These are phyloP conservation scores for Spisula subtruncata DNA, from an alignment of 2,888 invertebrate genomes.

Conservation along the genomic window DNA sequence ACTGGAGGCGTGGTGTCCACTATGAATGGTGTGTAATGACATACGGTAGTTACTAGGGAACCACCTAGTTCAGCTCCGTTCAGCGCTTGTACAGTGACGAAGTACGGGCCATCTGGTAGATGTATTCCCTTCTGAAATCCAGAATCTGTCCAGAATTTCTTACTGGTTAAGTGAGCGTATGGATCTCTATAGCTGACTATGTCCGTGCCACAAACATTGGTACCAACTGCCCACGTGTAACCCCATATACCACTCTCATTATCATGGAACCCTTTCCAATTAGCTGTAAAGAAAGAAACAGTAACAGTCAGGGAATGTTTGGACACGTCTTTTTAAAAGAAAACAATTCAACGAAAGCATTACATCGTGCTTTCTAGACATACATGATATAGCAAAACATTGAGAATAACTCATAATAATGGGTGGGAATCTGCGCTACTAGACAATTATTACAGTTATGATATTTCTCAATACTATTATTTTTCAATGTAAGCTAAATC, in stretches of 20 bases:
- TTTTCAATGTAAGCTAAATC: too few species aligned
- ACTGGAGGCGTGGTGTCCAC: constrained; percentile 79
- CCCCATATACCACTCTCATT: constrained; percentile 80
- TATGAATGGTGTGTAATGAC: constrained; percentile 76
- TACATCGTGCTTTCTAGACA: too few species aligned
- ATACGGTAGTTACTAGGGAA: constrained; percentile 79
- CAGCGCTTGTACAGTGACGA: constrained; percentile 77
- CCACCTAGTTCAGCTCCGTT: constrained; percentile 77
- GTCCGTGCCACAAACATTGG: constrained; percentile 72
- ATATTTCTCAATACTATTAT: too few species aligned
- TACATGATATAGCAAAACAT: too few species aligned
- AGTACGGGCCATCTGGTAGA: constrained; percentile 78
- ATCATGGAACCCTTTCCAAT: constrained; percentile 82
- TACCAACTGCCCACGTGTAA: constrained; percentile 80
- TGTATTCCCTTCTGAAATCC: constrained; percentile 75
- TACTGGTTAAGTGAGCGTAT: constrained; percentile 73
- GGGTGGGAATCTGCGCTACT: too few species aligned
- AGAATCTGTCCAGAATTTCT: constrained; percentile 78
- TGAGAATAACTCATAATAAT: too few species aligned
- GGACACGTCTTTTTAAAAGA: too few species aligned
- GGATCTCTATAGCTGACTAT: constrained; percentile 74
- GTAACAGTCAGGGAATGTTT: too few species aligned
- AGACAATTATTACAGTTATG: too few species aligned
- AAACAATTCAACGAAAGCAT: too few species aligned
- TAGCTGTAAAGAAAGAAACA: constrained; percentile 73